Percentiles rank a stretch among this genome's conserved stretches.
Conservation (phyloP, 2,113 vertebrate species). For the Pedetes capensis region DNA sequence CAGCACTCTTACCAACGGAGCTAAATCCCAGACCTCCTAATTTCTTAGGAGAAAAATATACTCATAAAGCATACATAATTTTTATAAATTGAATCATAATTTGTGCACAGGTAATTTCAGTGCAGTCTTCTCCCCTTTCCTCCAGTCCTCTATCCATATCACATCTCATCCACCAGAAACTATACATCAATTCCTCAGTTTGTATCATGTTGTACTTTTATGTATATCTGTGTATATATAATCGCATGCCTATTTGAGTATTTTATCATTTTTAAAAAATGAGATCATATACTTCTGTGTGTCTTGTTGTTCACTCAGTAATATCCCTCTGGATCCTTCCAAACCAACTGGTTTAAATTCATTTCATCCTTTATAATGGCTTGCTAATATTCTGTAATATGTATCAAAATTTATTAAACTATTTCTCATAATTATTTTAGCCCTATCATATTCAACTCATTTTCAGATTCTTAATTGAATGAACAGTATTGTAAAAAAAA, state of each 20-base stretch:
- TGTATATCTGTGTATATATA: background rate
- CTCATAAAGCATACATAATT: background rate
- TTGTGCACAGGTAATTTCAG: background rate
- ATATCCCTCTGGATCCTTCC: background rate
- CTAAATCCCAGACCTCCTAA: too few relatives aligned
- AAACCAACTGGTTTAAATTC: background rate
- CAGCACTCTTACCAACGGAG: too few relatives aligned
- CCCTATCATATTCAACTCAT: background rate
- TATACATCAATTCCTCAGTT: background rate
- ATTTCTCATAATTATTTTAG: conserved; percentile 8
- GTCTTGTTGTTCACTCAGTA: background rate
- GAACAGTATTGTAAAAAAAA: background rate
- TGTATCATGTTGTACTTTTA: background rate
- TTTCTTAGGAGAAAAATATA: background rate
- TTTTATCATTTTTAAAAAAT: background rate
- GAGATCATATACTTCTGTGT: background rate
- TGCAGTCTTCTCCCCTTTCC: background rate
- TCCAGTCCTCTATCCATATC: background rate
- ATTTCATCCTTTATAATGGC: background rate
- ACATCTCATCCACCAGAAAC: background rate
- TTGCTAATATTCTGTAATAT: background rate
- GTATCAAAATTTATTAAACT: background rate
- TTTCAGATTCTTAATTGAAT: background rate
- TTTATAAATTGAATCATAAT: background rate
- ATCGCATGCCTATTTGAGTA: background rate